Evolutionary conservation across 37 sponge, comb jelly and placozoan genomes (phyloP).

Genomic region (Oopsacas minuta): DNA sequence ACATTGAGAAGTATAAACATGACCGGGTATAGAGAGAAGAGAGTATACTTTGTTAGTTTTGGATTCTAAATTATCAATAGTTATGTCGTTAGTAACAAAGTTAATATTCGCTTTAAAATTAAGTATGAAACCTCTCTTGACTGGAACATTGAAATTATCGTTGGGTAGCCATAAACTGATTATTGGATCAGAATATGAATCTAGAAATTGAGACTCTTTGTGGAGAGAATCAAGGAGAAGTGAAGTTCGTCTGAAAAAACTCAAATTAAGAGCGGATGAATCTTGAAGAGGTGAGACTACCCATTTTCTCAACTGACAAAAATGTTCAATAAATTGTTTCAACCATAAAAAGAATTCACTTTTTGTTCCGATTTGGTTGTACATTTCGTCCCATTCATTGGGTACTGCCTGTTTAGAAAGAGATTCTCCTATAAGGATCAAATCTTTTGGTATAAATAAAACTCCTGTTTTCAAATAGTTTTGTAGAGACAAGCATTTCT

Average conservation of each 20-base stretch:
- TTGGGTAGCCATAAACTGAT: background rate
- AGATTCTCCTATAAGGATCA: background rate
- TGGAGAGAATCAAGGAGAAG: background rate
- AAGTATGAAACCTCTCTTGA: background rate
- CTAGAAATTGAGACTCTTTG: background rate
- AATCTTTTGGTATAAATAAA: background rate
- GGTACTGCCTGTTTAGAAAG: background rate
- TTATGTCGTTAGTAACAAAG: background rate
- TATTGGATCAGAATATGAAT: background rate
- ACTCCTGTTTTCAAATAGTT: background rate
- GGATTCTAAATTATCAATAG: background rate
- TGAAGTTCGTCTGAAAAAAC: background rate
- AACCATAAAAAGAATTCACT: background rate
- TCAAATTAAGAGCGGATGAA: slow-evolving; percentile 15
- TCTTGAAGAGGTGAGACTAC: background rate
- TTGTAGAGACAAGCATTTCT: background rate
- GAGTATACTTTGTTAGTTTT: background rate
- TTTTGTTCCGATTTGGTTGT: background rate
- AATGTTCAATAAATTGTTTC: background rate
- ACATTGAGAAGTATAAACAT: background rate
- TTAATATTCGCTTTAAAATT: background rate
- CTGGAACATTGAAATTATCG: background rate
- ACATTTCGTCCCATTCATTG: background rate
- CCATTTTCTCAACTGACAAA: background rate
- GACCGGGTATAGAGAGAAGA: background rate